phyloP scores from a whole-genome alignment of 2,797 vertebrate genomes.

The Hyperoplus lanceolatus region DNA sequence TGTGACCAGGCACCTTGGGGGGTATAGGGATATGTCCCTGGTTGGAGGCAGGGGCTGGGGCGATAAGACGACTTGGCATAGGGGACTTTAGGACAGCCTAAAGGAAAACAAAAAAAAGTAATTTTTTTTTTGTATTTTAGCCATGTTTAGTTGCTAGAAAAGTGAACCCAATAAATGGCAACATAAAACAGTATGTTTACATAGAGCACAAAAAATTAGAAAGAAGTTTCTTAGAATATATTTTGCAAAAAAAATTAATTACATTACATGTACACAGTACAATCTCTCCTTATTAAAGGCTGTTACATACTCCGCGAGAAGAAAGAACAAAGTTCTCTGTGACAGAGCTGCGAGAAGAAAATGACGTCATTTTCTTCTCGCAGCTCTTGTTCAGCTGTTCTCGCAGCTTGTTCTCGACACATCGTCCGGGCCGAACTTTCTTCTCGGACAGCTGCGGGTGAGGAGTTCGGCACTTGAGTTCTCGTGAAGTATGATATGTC shows the following conservation, averaged over 20 bases:
- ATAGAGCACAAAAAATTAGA: not conserved
- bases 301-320: too few species aligned
- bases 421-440: too few species aligned
- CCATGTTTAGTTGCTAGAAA: not conserved
- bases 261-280: too few species aligned
- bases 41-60: conserved; percentile 94
- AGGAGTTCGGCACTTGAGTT: too few species aligned
- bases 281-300: too few species aligned
- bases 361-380: too few species aligned
- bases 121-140: not conserved
- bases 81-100: conserved; percentile 93
- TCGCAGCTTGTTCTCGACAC: too few species aligned
- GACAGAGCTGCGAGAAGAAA: too few species aligned
- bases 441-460: too few species aligned
- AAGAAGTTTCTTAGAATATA: not conserved
- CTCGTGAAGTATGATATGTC: too few species aligned
- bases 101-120: conserved; percentile 14
- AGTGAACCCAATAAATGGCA: not conserved
- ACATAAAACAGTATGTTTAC: not conserved
- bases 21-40: conserved; percentile 89
- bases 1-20: conserved; percentile 94
- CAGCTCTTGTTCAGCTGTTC: too few species aligned
- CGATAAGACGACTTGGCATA: conserved; percentile 96
- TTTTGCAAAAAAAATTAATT: not conserved
- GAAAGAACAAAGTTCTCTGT: too few species aligned